Conservation (phyloP, 2,113 vertebrate genomes). For the Gasterosteus nipponicus region DNA sequence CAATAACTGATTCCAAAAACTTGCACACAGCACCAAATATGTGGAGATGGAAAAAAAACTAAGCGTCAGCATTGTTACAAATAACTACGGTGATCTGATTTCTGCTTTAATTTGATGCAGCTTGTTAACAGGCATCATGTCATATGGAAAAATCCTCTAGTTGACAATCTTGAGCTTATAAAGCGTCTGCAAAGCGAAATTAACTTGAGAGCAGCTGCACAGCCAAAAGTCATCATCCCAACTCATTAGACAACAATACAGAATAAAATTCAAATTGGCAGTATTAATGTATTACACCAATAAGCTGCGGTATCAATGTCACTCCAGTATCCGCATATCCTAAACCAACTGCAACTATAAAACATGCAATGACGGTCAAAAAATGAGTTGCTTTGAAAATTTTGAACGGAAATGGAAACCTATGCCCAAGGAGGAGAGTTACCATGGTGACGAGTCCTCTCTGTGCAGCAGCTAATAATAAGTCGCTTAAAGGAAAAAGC, state of each 20-base stretch:
- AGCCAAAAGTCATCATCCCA: conserved; percentile 46
- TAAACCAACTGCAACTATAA: conserved; percentile 10
- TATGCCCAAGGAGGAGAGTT: conserved; percentile 19
- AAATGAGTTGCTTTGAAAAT: conserved; percentile 14
- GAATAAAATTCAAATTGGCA: conserved; percentile 32
- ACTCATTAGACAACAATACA: conserved; percentile 43
- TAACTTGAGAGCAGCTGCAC: conserved; percentile 27
- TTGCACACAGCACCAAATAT: neutral
- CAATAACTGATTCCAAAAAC: conserved; percentile 3
- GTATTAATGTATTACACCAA: conserved; percentile 32
- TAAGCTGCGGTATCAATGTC: conserved; percentile 15
- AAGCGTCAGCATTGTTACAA: neutral
- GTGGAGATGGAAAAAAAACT: neutral
- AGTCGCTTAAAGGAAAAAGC: neutral
- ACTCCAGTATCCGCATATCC: conserved; percentile 8
- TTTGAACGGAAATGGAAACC: conserved; percentile 15
- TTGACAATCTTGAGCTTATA: conserved; percentile 17
- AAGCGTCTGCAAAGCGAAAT: conserved; percentile 19
- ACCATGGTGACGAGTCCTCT: conserved; percentile 37
- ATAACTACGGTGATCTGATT: conserved; percentile 6
- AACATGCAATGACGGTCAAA: conserved; percentile 5
- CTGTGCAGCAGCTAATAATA: conserved; percentile 16
- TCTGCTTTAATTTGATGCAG: conserved; percentile 17
- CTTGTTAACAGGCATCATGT: conserved; percentile 26
- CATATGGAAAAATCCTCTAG: conserved; percentile 8